Evolutionary conservation across 2,113 vertebrate genomes (phyloP), one percentile per base, ranked within the genome.

Genomic region (Oriolus oriolus): DNA sequence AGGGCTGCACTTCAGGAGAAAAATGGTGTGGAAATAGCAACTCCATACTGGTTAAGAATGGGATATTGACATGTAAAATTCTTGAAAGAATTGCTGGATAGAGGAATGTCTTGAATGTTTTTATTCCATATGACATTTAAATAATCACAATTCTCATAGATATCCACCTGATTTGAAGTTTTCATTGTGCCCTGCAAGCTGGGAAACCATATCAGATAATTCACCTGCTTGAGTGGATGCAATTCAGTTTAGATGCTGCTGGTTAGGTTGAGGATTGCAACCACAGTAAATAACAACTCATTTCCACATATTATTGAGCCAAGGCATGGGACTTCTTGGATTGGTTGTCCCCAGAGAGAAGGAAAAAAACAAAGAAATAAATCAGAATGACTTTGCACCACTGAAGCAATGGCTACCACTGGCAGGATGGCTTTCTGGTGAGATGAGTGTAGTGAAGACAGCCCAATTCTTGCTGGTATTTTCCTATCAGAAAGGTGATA

Each of bases 21-120:
- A 84, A 97, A 89, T 76, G 18, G 53, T 89, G 77, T 78, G 92
- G 78, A 92, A 97, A 96, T 89, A 96, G 92, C 89, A 92, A 81
- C 44, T 90, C 59, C 78, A n/a, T 63, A 44, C 77, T 79, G 70
- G 37, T 91, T 94, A 95, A 97, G 93, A 80, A 84, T 60, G 78
- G 68, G 87, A 87, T 96, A 70, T 86, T 95, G 95, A 89, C 95
- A 76, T 82, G 78, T 96, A 33, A 95, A 97, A 96, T 97, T 97
- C 97, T 93, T 53, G n/a, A 7, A 93, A 84, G 59, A 96, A 95
- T 96, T 95, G 54, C 50, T 93, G 56, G 57, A 82, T 60, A 42
- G 81, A 96, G 77, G 45, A 91, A 75, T 54, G 80, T 76, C 56
- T 75, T 68, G n/a, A 27, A n/a, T 73, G 39, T 21, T 64, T 74